These are phyloP conservation scores for Cryptocephalus moraei DNA, from an alignment of 2,888 invertebrate genomes.

Conservation along the genomic window DNA sequence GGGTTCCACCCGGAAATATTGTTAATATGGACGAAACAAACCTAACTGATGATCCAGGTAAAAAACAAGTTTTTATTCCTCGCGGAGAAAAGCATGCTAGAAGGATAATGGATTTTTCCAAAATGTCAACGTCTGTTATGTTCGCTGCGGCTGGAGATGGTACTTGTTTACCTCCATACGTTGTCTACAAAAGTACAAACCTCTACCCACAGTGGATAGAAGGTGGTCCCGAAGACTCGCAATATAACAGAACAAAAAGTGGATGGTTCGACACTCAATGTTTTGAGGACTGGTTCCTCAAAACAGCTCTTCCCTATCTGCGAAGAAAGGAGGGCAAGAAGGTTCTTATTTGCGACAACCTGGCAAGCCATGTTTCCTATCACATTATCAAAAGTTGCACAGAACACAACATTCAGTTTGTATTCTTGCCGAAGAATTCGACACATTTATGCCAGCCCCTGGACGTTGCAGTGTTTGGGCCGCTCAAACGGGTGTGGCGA, in stretches of 20 bases:
- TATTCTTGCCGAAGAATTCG: no score
- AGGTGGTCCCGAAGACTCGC: slow-evolving; percentile 3
- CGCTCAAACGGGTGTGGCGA: slow-evolving; percentile 2
- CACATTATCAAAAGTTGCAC: no score
- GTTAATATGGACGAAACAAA: slow-evolving; percentile 15
- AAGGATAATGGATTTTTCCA: slow-evolving; percentile 13
- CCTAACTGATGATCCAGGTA: slow-evolving; percentile 13
- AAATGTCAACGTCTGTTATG: slow-evolving; percentile 13
- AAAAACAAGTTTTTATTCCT: slow-evolving; percentile 10
- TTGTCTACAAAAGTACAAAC: slow-evolving; percentile 11
- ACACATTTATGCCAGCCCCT: no score
- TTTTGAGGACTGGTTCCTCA: slow-evolving; percentile 2
- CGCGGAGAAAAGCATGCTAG: slow-evolving; percentile 11
- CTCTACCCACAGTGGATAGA: slow-evolving; percentile 12
- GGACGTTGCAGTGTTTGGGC: neutral
- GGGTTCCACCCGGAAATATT: slow-evolving; percentile 2
- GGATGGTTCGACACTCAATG: slow-evolving; percentile 8
- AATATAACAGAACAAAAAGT: slow-evolving; percentile 7
- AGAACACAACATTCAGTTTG: no score
- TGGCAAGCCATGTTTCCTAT: no score
- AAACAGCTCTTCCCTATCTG: neutral
- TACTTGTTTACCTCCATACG: slow-evolving; percentile 10
- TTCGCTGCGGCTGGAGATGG: slow-evolving; percentile 10
- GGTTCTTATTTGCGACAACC: neutral
- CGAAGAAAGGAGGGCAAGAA: neutral